phyloP scores from a whole-genome alignment of 2,113 vertebrate genomes.

The Cottus gobio region DNA sequence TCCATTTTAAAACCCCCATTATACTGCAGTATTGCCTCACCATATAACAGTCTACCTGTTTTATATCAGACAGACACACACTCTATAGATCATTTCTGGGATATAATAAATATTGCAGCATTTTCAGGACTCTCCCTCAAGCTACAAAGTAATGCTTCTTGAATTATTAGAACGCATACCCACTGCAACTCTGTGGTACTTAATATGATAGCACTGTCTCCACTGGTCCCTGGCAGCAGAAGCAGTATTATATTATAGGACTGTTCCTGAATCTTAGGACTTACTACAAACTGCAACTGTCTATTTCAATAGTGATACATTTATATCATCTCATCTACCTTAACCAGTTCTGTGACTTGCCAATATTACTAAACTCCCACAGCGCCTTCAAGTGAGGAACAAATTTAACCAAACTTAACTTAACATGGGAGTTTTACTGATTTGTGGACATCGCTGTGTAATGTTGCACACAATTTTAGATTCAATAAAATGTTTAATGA shows the following conservation, averaged over 20 bases:
- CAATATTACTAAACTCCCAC: not conserved
- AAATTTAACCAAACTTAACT: not conserved
- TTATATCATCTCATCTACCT: not conserved
- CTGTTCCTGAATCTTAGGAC: not conserved
- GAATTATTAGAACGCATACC: no score
- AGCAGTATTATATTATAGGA: not conserved
- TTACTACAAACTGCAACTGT: not conserved
- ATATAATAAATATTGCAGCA: not conserved
- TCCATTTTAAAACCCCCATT: not conserved
- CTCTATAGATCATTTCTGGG: not conserved
- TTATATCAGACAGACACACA: not conserved
- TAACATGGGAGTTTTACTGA: not conserved
- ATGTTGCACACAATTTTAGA: not conserved
- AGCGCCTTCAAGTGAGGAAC: not conserved
- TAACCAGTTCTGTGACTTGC: not conserved
- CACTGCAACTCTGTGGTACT: not conserved
- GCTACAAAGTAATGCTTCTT: not conserved
- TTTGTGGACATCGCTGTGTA: not conserved
- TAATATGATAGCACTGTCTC: not conserved
- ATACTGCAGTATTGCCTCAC: not conserved
- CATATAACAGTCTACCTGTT: not conserved
- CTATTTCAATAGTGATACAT: not conserved
- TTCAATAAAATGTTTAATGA: not conserved
- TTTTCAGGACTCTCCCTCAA: not conserved
- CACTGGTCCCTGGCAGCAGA: not conserved